Evolutionary conservation across 2,888 invertebrate species (phyloP), one percentile per base, ranked within the genome.

Genomic region (Morpho achilles): DNA sequence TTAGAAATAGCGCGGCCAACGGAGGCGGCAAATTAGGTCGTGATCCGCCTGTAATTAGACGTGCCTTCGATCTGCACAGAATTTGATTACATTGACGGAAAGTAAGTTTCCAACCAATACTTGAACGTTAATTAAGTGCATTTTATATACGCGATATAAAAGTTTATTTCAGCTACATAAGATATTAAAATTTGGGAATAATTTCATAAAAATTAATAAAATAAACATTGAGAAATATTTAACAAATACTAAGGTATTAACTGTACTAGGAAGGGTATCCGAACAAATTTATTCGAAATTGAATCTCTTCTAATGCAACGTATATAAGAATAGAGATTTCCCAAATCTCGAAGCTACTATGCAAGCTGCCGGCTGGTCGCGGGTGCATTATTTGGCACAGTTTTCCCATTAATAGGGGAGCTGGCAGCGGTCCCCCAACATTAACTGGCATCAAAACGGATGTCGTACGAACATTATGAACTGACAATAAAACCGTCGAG

Each of bases 391-490:
- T 78, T 88, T 88, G 88, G 88, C 88, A 89, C 81, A 71, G 69
- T 67, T 64, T 64, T 61, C 70, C 79, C 80, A 87, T 87, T 87
- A 85, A 77, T 79, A 76, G 74, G 75, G 71, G 66, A 66, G 77
- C 83, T 88, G 88, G 87, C 87, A 87, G 74, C 76, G 69, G 69
- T 79, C 75, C 73, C 75, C 73, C 70, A 73, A 80, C 86, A 84
- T 85, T 86, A 85, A 83, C 84, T 80, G 79, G 72, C 85, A 81
- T 84, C 84, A 79, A 80, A 84, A 79, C 87, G 84, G 87, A 87
- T 82, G 87, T 85, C 84, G 78, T 84, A 82, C 74, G 76, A 75
- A 79, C 80, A 80, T 85, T 86, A 87, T 83, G 83, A 85, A 85
- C 79, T 75, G 72, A 86, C 82, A 85, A 86, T 86, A 85, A 85